Conservation (phyloP, 2,113 vertebrate genomes). For the Ailurus styani region DNA sequence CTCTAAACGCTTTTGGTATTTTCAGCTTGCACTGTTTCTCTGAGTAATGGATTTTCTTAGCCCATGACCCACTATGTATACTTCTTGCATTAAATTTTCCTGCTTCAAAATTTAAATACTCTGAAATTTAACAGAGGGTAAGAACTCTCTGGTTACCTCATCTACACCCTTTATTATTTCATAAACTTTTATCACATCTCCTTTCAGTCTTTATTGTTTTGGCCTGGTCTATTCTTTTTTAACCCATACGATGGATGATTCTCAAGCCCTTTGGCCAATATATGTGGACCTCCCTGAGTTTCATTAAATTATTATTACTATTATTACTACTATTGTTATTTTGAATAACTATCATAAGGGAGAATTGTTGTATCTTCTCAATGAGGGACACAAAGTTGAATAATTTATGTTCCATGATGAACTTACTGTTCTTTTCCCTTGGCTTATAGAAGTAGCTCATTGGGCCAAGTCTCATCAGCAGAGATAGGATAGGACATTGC, state of each 20-base stretch:
- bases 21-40: background rate
- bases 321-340: background rate
- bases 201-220: background rate
- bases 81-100: background rate
- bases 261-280: background rate
- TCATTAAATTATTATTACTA: background rate
- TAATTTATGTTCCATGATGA: background rate
- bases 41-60: background rate
- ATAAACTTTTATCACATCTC: background rate
- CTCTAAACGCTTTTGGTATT: background rate
- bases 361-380: background rate
- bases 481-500: background rate
- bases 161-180: background rate
- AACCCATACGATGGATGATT: background rate
- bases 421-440: background rate
- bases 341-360: background rate
- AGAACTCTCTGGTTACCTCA: background rate
- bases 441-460: background rate
- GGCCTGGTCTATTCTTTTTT: background rate
- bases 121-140: background rate
- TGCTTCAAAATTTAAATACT: constrained; percentile 6
- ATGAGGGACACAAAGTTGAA: background rate
- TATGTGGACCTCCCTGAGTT: background rate
- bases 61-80: background rate
- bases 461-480: background rate